Percentiles rank a stretch among this genome's conserved stretches.
phyloP scores from a whole-genome alignment of 2,113 vertebrate species.

The Cheilinus undulatus region DNA sequence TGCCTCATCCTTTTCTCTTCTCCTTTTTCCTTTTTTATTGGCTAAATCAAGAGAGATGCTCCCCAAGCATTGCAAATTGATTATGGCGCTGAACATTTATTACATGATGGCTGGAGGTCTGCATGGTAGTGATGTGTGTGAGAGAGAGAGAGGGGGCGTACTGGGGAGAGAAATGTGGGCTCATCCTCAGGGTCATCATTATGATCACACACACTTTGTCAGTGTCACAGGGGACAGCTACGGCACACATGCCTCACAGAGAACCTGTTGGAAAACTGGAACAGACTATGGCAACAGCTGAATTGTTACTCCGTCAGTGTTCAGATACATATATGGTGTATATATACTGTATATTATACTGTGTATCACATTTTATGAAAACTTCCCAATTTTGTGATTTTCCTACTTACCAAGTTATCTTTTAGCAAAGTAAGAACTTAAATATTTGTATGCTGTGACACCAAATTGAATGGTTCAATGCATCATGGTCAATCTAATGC shows the following conservation, averaged over 20 bases:
- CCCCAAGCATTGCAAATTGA: constrained; percentile 86
- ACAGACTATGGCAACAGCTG: constrained; percentile 39
- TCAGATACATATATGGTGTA: no score
- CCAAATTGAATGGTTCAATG: no score
- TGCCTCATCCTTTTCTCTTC: constrained; percentile 70
- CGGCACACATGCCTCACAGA: constrained; percentile 16
- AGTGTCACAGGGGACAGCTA: constrained; percentile 29
- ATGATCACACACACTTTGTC: constrained; percentile 60
- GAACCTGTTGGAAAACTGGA: constrained; percentile 30
- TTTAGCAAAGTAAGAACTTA: no score
- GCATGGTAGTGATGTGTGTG: constrained; percentile 63
- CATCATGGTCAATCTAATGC: no score
- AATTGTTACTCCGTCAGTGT: neutral
- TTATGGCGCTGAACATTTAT: constrained; percentile 85
- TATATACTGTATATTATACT: no score
- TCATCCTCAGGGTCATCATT: constrained; percentile 63
- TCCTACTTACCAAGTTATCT: no score
- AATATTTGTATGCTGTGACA: no score
- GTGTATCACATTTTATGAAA: no score
- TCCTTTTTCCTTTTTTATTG: constrained; percentile 63
- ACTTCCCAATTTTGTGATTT: no score
- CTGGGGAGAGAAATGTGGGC: constrained; percentile 59
- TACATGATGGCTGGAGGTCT: constrained; percentile 79
- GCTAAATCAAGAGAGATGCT: constrained; percentile 81
- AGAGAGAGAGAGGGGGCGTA: constrained; percentile 65